Evolutionary conservation across 2,113 vertebrate species (phyloP).

Genomic region (Bos javanicus): DNA sequence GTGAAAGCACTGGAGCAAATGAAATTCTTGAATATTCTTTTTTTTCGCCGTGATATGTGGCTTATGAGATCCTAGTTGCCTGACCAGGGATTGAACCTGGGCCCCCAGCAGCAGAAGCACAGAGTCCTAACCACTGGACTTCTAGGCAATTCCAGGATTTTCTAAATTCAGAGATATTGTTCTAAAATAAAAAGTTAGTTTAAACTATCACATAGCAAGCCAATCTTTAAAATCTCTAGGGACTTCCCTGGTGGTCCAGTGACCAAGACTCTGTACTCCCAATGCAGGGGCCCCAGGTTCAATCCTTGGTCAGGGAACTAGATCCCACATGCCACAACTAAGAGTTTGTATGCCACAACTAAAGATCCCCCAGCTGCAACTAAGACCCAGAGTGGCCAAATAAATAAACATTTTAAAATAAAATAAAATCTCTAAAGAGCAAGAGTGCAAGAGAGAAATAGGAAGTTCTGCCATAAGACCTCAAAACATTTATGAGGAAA

Average conservation of each 20-base stretch:
- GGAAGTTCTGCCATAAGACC: neutral
- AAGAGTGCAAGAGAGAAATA: neutral
- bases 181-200: conserved; percentile 18
- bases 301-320: neutral
- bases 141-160: neutral
- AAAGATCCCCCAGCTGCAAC: neutral
- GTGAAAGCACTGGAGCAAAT: neutral
- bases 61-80: neutral
- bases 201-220: neutral
- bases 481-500: neutral
- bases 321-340: neutral
- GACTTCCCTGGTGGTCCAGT: neutral
- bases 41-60: neutral
- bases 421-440: neutral
- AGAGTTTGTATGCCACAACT: neutral
- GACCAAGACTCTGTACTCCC: neutral
- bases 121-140: neutral
- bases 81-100: neutral
- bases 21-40: neutral
- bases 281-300: neutral
- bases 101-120: neutral
- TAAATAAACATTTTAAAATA: neutral
- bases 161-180: neutral
- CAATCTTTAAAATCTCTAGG: neutral
- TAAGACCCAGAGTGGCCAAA: neutral